Evolutionary conservation across 2,888 invertebrate species (phyloP), one percentile per base, ranked within the genome.

Genomic region (Pollenia amentaria): DNA sequence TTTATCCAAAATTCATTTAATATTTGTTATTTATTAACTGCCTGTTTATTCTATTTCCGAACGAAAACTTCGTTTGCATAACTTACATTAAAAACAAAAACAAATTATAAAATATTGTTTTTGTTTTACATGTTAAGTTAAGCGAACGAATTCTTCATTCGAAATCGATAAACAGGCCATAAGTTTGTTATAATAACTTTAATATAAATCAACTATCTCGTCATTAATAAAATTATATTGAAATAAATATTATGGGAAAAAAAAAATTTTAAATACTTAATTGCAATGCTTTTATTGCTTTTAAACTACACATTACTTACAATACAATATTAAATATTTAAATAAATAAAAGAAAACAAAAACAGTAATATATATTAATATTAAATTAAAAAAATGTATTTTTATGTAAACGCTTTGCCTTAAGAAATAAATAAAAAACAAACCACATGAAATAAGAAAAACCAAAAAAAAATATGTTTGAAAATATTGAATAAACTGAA

Each of bases 401-500:
- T 93, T 92, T 92, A 90, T 91, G 92, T 92, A 92, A 92, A 91
- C 89, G 92, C 92, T 93, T 92, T 91, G 91, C 92, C 93, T 92
- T 92, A 92, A 89, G 88, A 89, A 89, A 88, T 76, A 82, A 88
- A 88, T 55, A 82, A 69, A 75, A 69, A 80, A 84, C 14, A 65
- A 51, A 72, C 29, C 29, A 29, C 29, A 29, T 29, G 29, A 29
- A 29, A 29, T 29, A 53, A 42, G 42, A 55, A 44, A 70, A 85
- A 76, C 55, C 0, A 69, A 65, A 53, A 78, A 40, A 42, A 65
- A 69, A 40, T 14, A 67, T 42, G 73, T 76, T 87, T 76, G 21
- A 77, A 84, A 73, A 67, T 77, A 77, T 73, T 87, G 53, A 87
- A 87, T 87, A 87, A 87, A 84, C 44, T 73, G 73, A 48, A 81